Conservation (phyloP, 1,140 invertebrate genomes). For the Ridgeia piscesae region DNA sequence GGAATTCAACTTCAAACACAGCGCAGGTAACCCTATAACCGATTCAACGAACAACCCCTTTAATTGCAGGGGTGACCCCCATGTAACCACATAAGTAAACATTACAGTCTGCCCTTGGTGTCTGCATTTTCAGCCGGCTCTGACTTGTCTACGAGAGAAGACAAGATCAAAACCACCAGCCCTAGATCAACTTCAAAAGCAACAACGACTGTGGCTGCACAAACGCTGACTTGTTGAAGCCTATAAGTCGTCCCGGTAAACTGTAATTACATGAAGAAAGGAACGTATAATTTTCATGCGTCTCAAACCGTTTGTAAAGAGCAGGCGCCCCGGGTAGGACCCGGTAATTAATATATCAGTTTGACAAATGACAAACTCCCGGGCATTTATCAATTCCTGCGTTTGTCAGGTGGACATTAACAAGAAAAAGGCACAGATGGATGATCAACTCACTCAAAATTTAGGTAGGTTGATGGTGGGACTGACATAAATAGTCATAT, state of each 20-base stretch:
- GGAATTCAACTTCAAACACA: not conserved
- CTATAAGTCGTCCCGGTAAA: not conserved
- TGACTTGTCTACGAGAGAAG: not conserved
- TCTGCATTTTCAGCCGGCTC: not conserved
- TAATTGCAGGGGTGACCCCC: not conserved
- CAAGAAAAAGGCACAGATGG: not conserved
- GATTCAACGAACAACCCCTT: not conserved
- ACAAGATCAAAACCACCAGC: not conserved
- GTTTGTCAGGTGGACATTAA: not conserved
- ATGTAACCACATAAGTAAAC: not conserved
- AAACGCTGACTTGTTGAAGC: not conserved
- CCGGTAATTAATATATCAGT: not conserved
- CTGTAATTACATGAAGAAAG: not conserved
- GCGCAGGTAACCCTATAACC: not conserved
- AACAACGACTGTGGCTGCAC: not conserved
- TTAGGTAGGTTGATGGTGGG: not conserved
- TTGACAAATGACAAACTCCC: not conserved
- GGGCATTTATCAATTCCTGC: not conserved
- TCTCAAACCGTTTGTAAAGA: not conserved
- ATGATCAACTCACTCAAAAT: not conserved
- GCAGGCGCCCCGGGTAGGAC: not conserved
- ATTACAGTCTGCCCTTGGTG: not conserved
- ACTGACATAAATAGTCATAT: not conserved
- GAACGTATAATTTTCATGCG: not conserved
- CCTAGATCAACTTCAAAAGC: not conserved